Conservation (phyloP, 30 jellyfish, hydroid and myxozoan species). For the Aurelia sp. region DNA sequence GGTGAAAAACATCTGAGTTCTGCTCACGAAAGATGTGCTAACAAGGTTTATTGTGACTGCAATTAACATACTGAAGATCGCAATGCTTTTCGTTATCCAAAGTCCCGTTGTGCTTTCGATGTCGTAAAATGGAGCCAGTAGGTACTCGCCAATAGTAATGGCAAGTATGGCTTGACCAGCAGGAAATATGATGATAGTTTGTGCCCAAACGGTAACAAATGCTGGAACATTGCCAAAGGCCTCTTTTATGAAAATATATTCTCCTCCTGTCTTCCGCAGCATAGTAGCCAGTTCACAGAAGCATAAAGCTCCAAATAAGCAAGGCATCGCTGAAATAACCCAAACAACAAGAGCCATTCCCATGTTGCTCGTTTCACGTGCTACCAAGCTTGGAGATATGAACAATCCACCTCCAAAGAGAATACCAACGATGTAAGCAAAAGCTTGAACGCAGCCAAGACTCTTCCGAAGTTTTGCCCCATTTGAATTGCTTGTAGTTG, state of each 20-base stretch:
- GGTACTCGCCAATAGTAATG: constrained; percentile 21
- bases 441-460: constrained; percentile 49
- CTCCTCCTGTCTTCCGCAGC: constrained; percentile 12
- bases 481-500: neutral
- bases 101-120: neutral
- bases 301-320: constrained; percentile 60
- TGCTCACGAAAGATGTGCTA: neutral
- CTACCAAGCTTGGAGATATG: constrained; percentile 66
- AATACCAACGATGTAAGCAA: constrained; percentile 52
- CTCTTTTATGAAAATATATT: constrained; percentile 28
- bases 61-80: neutral
- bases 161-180: constrained; percentile 24
- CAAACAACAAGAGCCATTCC: constrained; percentile 56
- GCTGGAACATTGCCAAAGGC: constrained; percentile 47
- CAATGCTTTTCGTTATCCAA: constrained; percentile 15
- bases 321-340: constrained; percentile 22
- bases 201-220: constrained; percentile 39
- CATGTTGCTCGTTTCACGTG: constrained; percentile 46
- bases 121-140: constrained; percentile 19
- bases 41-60: neutral
- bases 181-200: constrained; percentile 22
- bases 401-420: constrained; percentile 57
- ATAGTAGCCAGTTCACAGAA: constrained; percentile 55
- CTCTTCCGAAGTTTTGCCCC: constrained; percentile 29
- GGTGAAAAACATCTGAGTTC: no score